A percentile compares a stretch with the other conserved stretches of the same genome.
These are phyloP conservation scores for Dicerorhinus sumatrensis DNA, from an alignment of 2,113 vertebrate species.

Conservation along the genomic window DNA sequence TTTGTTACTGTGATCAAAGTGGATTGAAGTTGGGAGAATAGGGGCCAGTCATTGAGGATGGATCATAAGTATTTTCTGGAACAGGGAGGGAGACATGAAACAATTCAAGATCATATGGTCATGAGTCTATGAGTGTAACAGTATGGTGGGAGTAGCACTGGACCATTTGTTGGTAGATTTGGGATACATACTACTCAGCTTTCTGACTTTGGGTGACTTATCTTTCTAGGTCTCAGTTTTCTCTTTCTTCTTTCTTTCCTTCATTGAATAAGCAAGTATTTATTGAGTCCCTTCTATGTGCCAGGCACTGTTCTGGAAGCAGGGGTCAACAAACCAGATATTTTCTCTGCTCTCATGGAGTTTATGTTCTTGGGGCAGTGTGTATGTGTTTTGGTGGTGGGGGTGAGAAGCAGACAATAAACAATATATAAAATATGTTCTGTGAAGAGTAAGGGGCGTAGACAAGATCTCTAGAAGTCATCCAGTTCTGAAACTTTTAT, in stretches of 20 bases:
- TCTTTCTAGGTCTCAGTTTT: neutral
- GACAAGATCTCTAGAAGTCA: neutral
- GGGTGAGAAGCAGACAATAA: neutral
- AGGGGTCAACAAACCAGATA: neutral
- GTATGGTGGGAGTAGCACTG: neutral
- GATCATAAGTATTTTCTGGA: neutral
- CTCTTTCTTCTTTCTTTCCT: neutral
- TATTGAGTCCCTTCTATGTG: neutral
- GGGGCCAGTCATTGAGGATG: neutral
- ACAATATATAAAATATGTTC: neutral
- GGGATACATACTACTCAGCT: neutral
- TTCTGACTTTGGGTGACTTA: neutral
- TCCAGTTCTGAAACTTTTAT: neutral
- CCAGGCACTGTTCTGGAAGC: neutral
- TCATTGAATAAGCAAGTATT: neutral
- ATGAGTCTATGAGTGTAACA: neutral
- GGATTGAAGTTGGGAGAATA: conserved; percentile 10
- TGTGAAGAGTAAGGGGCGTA: neutral
- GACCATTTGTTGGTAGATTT: neutral
- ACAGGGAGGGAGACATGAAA: neutral
- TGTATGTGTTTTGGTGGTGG: neutral
- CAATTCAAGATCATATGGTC: neutral
- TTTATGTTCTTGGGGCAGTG: neutral
- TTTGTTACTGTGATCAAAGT: neutral
- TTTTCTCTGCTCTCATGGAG: neutral